These are phyloP conservation scores for Lithobates pipiens DNA, from an alignment of 2,797 vertebrate genomes.

Conservation along the genomic window DNA sequence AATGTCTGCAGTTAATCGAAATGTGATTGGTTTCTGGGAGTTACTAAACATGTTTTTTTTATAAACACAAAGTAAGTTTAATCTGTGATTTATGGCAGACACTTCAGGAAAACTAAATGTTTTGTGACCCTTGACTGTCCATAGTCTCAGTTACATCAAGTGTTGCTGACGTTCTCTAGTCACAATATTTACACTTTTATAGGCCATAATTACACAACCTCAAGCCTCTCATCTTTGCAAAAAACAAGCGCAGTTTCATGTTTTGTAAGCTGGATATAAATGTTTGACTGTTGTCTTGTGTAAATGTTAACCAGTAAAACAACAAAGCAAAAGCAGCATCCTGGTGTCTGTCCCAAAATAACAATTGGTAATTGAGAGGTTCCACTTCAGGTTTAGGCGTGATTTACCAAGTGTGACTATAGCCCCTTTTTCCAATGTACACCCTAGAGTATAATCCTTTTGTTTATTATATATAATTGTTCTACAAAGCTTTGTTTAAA, in stretches of 20 bases:
- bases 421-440: too few relatives aligned
- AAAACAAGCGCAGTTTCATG: slow-evolving; percentile 22
- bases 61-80: too few relatives aligned
- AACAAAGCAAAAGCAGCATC: slow-evolving; percentile 6
- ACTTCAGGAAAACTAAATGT: neutral
- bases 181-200: slow-evolving; percentile 22
- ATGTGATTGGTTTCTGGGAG: too few relatives aligned
- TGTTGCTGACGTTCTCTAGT: slow-evolving; percentile 8
- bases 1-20: too few relatives aligned
- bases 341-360: neutral
- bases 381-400: neutral
- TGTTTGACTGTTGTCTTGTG: slow-evolving; percentile 20
- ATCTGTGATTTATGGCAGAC: too few relatives aligned
- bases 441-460: too few relatives aligned
- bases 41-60: too few relatives aligned
- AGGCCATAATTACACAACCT: slow-evolving; percentile 11
- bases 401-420: neutral
- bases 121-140: slow-evolving; percentile 2
- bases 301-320: slow-evolving; percentile 14
- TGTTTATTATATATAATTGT: too few relatives aligned
- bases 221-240: slow-evolving; percentile 1
- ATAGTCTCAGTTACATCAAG: slow-evolving; percentile 11
- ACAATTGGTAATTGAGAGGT: neutral
- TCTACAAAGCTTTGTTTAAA: too few relatives aligned
- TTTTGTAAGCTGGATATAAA: slow-evolving; percentile 33